Base-by-base conservation (phyloP, 2,797 vertebrate species). In the Salmo trutta region DNA sequence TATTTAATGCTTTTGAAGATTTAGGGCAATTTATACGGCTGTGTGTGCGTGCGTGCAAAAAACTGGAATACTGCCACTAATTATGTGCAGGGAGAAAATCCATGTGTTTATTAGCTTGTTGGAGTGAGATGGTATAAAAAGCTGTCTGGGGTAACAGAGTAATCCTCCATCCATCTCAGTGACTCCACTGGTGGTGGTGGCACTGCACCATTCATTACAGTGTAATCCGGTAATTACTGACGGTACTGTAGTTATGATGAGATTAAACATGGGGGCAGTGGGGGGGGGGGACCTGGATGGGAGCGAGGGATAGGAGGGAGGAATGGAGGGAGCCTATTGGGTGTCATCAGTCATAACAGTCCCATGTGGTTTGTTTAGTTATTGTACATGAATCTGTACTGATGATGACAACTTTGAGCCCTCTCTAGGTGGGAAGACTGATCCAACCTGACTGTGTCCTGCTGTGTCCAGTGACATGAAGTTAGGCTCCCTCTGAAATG, bases 101-200 rank as follows among this genome's bases (percentile, higher is more conserved):
- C 80, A 64, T 79, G 79, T 80, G 71, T 77, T 87, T 88, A 88
- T 90, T 80, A 86, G 81, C 74, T 73, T 78, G 78, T 84, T 81
- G 81, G 78, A 80, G 68, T 82, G 71, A 83, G 82, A 86, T 88
- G 77, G 62, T 82, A 79, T 83, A 78, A 84, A 88, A 82, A 84
- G 69, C 81, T 75, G 74, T 75, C 24, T 64, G 59, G 59, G 3
- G 59, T 64, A 14, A 64, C 59, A 64, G 68, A 15, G 10, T 83
- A 84, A 89, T 88, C 74, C 79, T 75, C 66, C 19, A 64, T 74
- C 71, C 12, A 64, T 74, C 56, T 74, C 19, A 75, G 75, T 78
- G 78, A 80, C 76, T 80, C 80, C 73, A 54, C n/a, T 79, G 86
- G 74, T 33, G 75, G 79, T 74, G 83, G 27, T 51, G 3, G 51